Evolutionary conservation across 2,113 vertebrate genomes (phyloP), one percentile per base, ranked within the genome.

Genomic region (Dicaeum eximium): DNA sequence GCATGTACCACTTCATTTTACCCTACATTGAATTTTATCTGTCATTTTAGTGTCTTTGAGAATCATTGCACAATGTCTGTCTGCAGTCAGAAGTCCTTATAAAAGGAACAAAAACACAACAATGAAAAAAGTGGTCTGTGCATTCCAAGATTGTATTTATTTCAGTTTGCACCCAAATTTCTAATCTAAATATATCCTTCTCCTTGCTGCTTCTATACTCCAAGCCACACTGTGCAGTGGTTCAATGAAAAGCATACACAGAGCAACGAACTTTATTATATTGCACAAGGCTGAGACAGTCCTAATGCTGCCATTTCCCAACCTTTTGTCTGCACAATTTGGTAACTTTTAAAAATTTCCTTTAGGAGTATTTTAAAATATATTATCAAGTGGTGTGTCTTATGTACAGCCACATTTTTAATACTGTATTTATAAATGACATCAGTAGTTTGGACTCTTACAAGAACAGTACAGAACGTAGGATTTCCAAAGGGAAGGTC

Each of bases 81-180:
- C 30, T 61, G 18, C 2, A 3, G 50, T 0, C 50, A 5, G 58
- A 72, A 61, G 9, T 47, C 24, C 21, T 54, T 44, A 19, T 24
- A 78, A 80, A 77, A 62, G 4, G 14, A 78, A 78, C 9, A 58
- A 91, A 80, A 80, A 2, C 5, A 11, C 22, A 61, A 67, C 6
- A 70, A 62, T 3, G 7, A 56, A 42, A 65, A 73, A 67, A 40
- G 0, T 0, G 3, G 11, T 22, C n/a, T 35, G 25, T 15, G 6
- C 38, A 73, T 50, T 48, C 9, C n/a, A 90, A 64, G 13, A 15
- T 10, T 25, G 4, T 11, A 30, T 22, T 79, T 47, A 67, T 42
- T 75, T 78, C n/a, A 45, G 23, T 60, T 35, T 64, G 7, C 28
- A 67, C 8, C 14, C 38, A 54, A 54, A 86, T 60, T 88, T 88